phyloP scores from a whole-genome alignment of 2,888 invertebrate genomes.

The Hyposoter didymator region DNA sequence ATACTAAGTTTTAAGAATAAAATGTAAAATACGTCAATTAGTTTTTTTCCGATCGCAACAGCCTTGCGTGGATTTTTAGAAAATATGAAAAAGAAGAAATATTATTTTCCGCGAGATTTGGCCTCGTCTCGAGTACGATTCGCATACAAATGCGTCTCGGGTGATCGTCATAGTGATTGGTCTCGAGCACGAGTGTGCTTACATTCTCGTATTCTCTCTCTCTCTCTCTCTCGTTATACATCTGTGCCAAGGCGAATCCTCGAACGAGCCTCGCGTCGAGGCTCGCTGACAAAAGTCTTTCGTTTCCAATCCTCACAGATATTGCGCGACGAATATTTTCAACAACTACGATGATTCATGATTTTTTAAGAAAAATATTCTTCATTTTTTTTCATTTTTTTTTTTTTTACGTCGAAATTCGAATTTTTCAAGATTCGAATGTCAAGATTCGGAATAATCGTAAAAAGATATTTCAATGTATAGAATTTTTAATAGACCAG shows the following conservation, averaged over 20 bases:
- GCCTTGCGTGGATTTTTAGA: neutral
- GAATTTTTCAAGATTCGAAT: too few species aligned
- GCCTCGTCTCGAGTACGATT: neutral
- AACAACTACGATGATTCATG: neutral
- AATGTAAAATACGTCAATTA: too few species aligned
- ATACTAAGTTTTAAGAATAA: too few species aligned
- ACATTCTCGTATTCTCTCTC: conserved; percentile 21
- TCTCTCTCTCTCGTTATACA: conserved; percentile 64
- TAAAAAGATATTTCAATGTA: neutral
- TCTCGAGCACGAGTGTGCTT: conserved; percentile 16
- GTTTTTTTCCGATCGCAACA: neutral
- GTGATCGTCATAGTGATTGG: conserved; percentile 27
- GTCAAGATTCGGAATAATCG: too few species aligned
- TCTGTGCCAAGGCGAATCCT: conserved; percentile 72
- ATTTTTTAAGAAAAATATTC: neutral
- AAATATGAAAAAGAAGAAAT: neutral
- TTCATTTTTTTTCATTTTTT: neutral
- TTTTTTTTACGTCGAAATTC: neutral
- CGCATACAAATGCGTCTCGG: conserved; percentile 20
- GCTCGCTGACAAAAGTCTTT: conserved; percentile 66
- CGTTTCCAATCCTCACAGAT: conserved; percentile 53
- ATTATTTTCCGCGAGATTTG: conserved; percentile 12
- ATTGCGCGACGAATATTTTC: conserved; percentile 21
- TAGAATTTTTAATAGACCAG: neutral
- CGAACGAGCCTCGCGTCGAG: conserved; percentile 62